Percentiles rank a stretch among this genome's conserved stretches.
phyloP scores from a whole-genome alignment of 2,797 vertebrate genomes.

The Hippopotamyrus pictus region DNA sequence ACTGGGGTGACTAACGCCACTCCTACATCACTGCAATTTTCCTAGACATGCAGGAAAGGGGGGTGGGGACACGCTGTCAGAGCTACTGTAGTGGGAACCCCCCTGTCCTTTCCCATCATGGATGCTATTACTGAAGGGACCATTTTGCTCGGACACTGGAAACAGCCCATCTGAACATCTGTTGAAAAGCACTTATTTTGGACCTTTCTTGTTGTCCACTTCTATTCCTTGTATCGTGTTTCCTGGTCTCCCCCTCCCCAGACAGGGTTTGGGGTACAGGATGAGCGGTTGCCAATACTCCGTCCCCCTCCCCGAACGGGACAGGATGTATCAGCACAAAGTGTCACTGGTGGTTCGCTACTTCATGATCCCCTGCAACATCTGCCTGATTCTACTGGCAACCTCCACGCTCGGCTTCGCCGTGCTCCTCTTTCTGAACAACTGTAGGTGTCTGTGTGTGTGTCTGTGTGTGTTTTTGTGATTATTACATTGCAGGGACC shows the following conservation, averaged over 20 bases:
- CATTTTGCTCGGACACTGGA: slow-evolving; percentile 57
- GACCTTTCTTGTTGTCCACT: slow-evolving; percentile 26
- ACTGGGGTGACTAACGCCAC: background rate
- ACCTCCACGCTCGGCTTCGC: slow-evolving; percentile 87
- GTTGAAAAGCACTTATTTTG: slow-evolving; percentile 49
- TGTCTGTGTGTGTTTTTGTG: background rate
- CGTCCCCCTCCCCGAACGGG: slow-evolving; percentile 69
- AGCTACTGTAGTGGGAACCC: slow-evolving; percentile 32
- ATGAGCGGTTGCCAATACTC: slow-evolving; percentile 80
- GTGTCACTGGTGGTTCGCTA: slow-evolving; percentile 92
- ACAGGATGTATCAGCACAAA: slow-evolving; percentile 83
- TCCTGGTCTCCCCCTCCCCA: slow-evolving; percentile 41
- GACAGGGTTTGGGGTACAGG: slow-evolving; percentile 62
- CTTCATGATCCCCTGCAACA: slow-evolving; percentile 97
- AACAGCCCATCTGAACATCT: slow-evolving; percentile 45
- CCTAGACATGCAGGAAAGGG: slow-evolving; percentile 37
- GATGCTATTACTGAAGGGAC: slow-evolving; percentile 60
- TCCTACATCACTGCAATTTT: background rate
- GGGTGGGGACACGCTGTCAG: slow-evolving; percentile 48
- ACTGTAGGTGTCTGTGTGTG: slow-evolving; percentile 72
- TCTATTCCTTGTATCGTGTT: slow-evolving; percentile 39
- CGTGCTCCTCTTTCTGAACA: slow-evolving; percentile 91
- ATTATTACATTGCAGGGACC: background rate
- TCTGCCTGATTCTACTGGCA: slow-evolving; percentile 94
- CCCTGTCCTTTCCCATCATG: slow-evolving; percentile 33